Evolutionary conservation across 2,888 invertebrate genomes (phyloP).

Genomic region (Hirudinaria manillensis): DNA sequence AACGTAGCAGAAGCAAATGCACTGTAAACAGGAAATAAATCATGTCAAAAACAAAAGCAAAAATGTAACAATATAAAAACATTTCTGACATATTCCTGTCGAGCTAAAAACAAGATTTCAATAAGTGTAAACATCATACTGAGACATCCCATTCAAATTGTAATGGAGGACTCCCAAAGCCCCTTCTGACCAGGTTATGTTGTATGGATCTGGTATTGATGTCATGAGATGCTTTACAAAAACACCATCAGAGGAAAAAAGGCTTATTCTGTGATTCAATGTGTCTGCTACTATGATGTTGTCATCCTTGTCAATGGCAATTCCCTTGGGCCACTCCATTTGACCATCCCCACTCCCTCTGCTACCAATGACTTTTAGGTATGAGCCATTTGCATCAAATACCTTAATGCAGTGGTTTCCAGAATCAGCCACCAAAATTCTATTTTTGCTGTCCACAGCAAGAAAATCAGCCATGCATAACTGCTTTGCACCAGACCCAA

Average conservation of each 20-base stretch:
- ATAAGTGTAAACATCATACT: constrained; percentile 31
- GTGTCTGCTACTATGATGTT: constrained; percentile 38
- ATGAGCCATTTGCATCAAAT: constrained; percentile 34
- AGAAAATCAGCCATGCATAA: constrained; percentile 39
- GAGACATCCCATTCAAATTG: constrained; percentile 33
- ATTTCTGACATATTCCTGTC: too few species aligned
- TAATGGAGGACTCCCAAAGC: constrained; percentile 35
- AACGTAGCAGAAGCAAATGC: not conserved
- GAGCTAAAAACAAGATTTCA: not conserved
- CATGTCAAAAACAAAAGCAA: not conserved
- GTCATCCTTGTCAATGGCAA: constrained; percentile 34
- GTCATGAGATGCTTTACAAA: constrained; percentile 35
- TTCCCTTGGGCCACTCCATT: constrained; percentile 38
- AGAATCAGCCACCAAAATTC: constrained; percentile 37
- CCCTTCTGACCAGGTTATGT: constrained; percentile 22
- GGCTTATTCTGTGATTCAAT: constrained; percentile 34
- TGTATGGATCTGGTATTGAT: constrained; percentile 31
- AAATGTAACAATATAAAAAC: not conserved
- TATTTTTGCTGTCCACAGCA: constrained; percentile 36
- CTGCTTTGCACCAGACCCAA: constrained; percentile 34
- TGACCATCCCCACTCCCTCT: constrained; percentile 36
- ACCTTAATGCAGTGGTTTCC: constrained; percentile 39
- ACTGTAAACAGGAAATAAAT: not conserved
- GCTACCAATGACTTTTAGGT: constrained; percentile 33
- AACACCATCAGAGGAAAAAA: constrained; percentile 35